Evolutionary conservation across 2,113 vertebrate genomes (phyloP), one percentile per base, ranked within the genome.

Genomic region (Gymnarchus niloticus): DNA sequence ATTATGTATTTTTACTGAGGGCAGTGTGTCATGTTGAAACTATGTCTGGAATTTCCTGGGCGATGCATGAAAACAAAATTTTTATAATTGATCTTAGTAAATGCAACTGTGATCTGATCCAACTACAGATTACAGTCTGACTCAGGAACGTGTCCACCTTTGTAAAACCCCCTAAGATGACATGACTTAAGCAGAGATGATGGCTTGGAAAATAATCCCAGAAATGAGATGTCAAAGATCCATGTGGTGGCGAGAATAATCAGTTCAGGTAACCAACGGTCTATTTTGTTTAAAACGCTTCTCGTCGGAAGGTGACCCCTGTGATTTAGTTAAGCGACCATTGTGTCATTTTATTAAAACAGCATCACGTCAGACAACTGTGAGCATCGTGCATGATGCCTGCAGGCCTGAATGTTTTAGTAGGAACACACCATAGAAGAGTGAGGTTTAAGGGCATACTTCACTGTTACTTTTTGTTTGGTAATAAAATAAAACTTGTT

Each of bases 321-420:
- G 28, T 19, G n/a, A 56, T 85, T 78, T 85, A 77, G 65, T 77
- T 77, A 77, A 77, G 78, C 21, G 61, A 48, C 61, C 65, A 37
- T 33, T 46, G 61, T 69, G 59, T 84, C 65, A 85, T 85, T 78
- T 85, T 56, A 41, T 49, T 77, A 41, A 76, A 76, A 56, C 28
- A 41, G 84, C 19, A 77, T 49, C 23, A 56, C 49, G 49, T 56
- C 69, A 85, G n/a, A 23, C 3, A 19, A 54, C 21, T 78, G 84
- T 44, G 6, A 44, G 41, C 46, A n/a, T 41, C 19, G 33, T 23
- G 3, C 61, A 54, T 28, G n/a, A 49, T 54, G 80, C 56, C 52
- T 82, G 54, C 25, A 54, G 80, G 56, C 17, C 33, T 44, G 41
- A 56, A 59, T 41, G 41, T 44, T 83, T 83, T 21, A 78, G 54